Conservation (phyloP, 2,888 invertebrate species). For the Acleris sparsana region DNA sequence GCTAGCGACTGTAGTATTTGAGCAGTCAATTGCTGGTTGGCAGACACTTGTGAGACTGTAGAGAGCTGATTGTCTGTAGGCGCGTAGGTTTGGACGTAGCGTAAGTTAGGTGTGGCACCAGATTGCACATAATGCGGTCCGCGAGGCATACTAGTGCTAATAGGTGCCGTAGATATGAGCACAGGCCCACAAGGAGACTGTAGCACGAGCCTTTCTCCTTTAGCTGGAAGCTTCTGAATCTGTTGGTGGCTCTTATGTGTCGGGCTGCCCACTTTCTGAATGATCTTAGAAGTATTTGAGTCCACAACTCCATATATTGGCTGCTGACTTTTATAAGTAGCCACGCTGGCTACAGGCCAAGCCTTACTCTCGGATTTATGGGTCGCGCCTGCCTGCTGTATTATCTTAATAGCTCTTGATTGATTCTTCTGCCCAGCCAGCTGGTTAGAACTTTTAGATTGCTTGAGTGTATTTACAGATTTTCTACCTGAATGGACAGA, state of each 20-base stretch:
- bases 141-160: slow-evolving; percentile 69
- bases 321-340: slow-evolving; percentile 68
- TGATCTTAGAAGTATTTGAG: slow-evolving; percentile 69
- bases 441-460: slow-evolving; percentile 66
- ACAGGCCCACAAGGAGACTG: slow-evolving; percentile 78
- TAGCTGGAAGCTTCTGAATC: slow-evolving; percentile 63
- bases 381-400: slow-evolving; percentile 74
- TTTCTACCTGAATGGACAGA: slow-evolving; percentile 77
- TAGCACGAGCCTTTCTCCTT: slow-evolving; percentile 71
- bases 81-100: slow-evolving; percentile 75
- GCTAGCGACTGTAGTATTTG: slow-evolving; percentile 85
- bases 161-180: slow-evolving; percentile 70
- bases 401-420: slow-evolving; percentile 82
- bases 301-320: slow-evolving; percentile 65
- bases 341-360: slow-evolving; percentile 69
- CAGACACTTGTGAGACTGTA: slow-evolving; percentile 78
- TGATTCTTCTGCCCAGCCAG: slow-evolving; percentile 68
- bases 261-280: slow-evolving; percentile 77
- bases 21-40: slow-evolving; percentile 85
- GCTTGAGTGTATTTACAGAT: slow-evolving; percentile 68
- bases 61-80: slow-evolving; percentile 66
- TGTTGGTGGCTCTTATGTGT: slow-evolving; percentile 64
- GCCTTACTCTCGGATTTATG: slow-evolving; percentile 72
- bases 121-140: slow-evolving; percentile 79
- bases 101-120: slow-evolving; percentile 72